phyloP scores from a whole-genome alignment of 2,113 vertebrate species.

The Cynopterus brachyotis region DNA sequence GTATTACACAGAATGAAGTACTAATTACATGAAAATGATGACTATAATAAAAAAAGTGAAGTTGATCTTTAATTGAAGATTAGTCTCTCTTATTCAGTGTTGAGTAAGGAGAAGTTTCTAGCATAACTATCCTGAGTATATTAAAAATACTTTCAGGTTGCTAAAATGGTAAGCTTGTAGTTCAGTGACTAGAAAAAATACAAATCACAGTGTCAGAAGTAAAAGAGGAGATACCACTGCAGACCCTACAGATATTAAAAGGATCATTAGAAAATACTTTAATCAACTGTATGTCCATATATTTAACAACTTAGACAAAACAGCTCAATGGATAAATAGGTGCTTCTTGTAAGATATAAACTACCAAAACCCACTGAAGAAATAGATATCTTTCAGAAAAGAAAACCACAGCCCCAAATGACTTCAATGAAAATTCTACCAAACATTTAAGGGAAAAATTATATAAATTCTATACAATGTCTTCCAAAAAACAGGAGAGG shows the following conservation, averaged over 20 bases:
- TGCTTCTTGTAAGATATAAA: conserved; percentile 5
- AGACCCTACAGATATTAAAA: background rate
- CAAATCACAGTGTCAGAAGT: background rate
- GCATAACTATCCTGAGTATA: background rate
- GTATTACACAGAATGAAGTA: background rate
- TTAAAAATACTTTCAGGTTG: conserved; percentile 1
- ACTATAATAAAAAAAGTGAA: background rate
- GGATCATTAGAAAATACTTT: background rate
- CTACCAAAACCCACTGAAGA: background rate
- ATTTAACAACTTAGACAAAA: conserved; percentile 1
- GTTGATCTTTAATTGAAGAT: background rate
- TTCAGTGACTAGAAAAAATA: background rate
- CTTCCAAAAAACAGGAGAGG: background rate
- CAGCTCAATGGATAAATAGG: background rate
- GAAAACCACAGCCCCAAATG: background rate
- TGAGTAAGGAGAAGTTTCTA: conserved; percentile 24
- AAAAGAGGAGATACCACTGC: background rate
- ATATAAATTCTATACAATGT: background rate
- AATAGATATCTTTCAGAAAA: background rate
- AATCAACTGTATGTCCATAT: background rate
- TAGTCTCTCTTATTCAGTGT: background rate
- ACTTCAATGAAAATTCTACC: background rate
- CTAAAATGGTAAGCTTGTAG: background rate
- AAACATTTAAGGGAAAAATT: background rate
- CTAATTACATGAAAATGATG: background rate